Conservation (phyloP, 2,797 vertebrate species). For the Triplophysa bombifrons region DNA sequence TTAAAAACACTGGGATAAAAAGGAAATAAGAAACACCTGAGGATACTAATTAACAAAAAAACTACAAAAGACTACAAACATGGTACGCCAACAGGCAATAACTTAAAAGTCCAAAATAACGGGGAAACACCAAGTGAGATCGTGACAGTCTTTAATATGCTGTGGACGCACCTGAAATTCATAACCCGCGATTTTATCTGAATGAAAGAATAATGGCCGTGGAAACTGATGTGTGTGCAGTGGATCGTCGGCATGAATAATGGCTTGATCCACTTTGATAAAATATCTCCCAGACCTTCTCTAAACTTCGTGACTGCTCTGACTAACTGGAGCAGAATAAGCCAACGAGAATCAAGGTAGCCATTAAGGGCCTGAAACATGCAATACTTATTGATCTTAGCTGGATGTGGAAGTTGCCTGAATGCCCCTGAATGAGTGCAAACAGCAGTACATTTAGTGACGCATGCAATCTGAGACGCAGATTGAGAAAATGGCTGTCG, state of each 20-base stretch:
- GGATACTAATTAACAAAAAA: too few species aligned
- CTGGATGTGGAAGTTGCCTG: slow-evolving; percentile 38
- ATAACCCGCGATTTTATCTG: slow-evolving; percentile 39
- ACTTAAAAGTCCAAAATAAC: too few species aligned
- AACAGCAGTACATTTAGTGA: slow-evolving; percentile 37
- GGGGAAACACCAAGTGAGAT: too few species aligned
- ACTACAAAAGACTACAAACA: too few species aligned
- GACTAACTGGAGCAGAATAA: slow-evolving; percentile 61
- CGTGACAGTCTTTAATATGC: slow-evolving; percentile 24
- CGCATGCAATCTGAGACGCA: slow-evolving; percentile 35
- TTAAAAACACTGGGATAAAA: too few species aligned
- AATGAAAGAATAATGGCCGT: slow-evolving; percentile 40
- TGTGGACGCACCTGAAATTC: slow-evolving; percentile 17
- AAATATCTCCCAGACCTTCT: slow-evolving; percentile 49
- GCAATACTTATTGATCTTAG: slow-evolving; percentile 55
- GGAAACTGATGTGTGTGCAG: slow-evolving; percentile 31
- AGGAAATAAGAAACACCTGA: too few species aligned
- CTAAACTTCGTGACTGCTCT: slow-evolving; percentile 49
- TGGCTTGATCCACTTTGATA: slow-evolving; percentile 54
- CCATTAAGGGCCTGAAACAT: slow-evolving; percentile 52
- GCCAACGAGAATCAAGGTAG: slow-evolving; percentile 30
- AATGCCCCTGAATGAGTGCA: slow-evolving; percentile 39
- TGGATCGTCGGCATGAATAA: slow-evolving; percentile 43
- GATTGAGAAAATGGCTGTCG: slow-evolving; percentile 15
- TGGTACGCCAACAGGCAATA: too few species aligned